Conservation (phyloP, 2,888 invertebrate species). For the Nemoura dubitans region DNA sequence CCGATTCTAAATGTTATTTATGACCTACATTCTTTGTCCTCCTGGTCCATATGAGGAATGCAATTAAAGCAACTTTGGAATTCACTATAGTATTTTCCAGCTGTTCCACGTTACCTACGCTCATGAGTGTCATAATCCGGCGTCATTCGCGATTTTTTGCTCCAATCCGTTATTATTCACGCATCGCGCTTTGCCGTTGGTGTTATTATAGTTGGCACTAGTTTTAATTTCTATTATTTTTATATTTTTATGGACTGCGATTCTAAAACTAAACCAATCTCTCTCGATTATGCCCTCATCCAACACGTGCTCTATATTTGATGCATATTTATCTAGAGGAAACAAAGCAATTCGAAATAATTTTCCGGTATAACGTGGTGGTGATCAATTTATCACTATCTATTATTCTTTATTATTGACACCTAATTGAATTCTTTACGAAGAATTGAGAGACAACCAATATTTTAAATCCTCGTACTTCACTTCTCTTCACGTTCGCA, state of each 20-base stretch:
- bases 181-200: too few relatives aligned
- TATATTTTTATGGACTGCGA: too few relatives aligned
- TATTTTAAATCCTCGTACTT: background rate
- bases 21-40: conserved; percentile 20
- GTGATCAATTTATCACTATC: too few relatives aligned
- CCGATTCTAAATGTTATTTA: conserved; percentile 23
- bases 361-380: background rate
- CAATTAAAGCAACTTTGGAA: conserved; percentile 16
- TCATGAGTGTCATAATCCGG: background rate
- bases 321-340: background rate
- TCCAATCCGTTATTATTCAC: too few relatives aligned
- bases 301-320: background rate
- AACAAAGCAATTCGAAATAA: background rate
- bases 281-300: background rate
- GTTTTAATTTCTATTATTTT: too few relatives aligned
- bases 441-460: background rate
- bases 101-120: background rate
- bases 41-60: conserved; percentile 31
- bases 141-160: background rate
- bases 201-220: too few relatives aligned
- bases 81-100: conserved; percentile 23
- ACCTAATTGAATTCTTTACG: too few relatives aligned
- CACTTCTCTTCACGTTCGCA: background rate
- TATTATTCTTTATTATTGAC: too few relatives aligned
- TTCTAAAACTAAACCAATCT: too few relatives aligned